Base-by-base conservation (phyloP, 2,113 vertebrate genomes). In the Noturus placidus region DNA sequence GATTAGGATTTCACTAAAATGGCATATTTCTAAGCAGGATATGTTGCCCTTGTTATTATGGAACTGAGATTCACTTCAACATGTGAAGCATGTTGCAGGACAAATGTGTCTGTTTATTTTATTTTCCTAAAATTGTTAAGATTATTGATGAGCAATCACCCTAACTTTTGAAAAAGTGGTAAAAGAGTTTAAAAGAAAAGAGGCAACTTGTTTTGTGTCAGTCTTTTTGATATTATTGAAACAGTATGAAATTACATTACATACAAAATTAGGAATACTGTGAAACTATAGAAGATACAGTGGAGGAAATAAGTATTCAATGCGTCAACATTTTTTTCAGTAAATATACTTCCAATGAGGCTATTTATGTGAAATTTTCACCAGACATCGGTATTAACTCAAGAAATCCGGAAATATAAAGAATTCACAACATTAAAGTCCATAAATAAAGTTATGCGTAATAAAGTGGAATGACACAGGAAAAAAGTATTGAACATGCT, bases 1-100 rank as follows among this genome's bases (percentile, higher is more conserved):
- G 94, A 95, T 95, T 95, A 95, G 90, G 89, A 90, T 87, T 92
- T 94, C 57, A 84, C 93, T 91, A 90, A 91, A 91, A 92, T 92
- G 90, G 91, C 88, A 84, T 88, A 87, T 93, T 91, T 93, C 92
- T 87, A 89, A 91, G 91, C 79, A 14, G 85, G 90, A 93, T 90
- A 92, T 91, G 89, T 89, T 91, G 90, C 90, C 86, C 89, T 91
- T 92, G 90, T 94, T 92, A 91, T 90, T 92, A 91, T 90, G 89
- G 92, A 93, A 79, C 90, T 89, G 87, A 83, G 90, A 87, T 92
- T 90, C 91, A 87, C 87, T 84, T 92, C 89, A 91, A 83, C 80
- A 11, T 65, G 84, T 87, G 83, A 83, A 91, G 87, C 91, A 70
- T 83, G 22, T 56, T 35, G 72, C 57, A 82, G 84, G 82, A 89